phyloP scores from a whole-genome alignment of 2,113 vertebrate species.

The Cyanoderma ruficeps region DNA sequence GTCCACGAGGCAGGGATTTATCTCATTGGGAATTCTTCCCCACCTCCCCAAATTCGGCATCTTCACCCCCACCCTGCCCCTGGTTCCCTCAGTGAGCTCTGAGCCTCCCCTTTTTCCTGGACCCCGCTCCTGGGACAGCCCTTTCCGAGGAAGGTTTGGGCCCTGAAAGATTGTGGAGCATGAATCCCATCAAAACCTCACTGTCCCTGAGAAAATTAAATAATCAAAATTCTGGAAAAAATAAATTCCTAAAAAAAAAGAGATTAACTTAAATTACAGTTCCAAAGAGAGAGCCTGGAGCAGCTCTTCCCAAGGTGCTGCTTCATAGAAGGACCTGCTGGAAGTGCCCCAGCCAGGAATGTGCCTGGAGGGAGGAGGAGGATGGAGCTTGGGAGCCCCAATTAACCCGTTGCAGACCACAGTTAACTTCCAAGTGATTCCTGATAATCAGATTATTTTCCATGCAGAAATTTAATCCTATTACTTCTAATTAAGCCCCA shows the following conservation, averaged over 20 bases:
- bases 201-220: not conserved
- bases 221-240: not conserved
- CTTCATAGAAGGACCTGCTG: not conserved
- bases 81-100: not conserved
- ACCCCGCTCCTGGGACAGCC: not conserved
- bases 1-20: not conserved
- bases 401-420: not conserved
- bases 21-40: not conserved
- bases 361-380: not conserved
- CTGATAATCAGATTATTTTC: slow-evolving; percentile 34
- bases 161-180: not conserved
- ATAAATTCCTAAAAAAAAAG: not conserved
- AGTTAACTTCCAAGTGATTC: not conserved
- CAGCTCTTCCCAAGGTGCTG: not conserved
- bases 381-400: not conserved
- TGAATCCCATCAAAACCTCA: not conserved
- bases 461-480: slow-evolving; percentile 14
- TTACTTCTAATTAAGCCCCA: slow-evolving; percentile 42
- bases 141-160: not conserved
- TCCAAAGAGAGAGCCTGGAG: not conserved
- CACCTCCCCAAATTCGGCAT: not conserved
- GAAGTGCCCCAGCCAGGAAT: not conserved
- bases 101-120: not conserved
- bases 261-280: not conserved
- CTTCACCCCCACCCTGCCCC: not conserved